phyloP scores from a whole-genome alignment of 2,888 invertebrate genomes.

The Diaphora mendica region DNA sequence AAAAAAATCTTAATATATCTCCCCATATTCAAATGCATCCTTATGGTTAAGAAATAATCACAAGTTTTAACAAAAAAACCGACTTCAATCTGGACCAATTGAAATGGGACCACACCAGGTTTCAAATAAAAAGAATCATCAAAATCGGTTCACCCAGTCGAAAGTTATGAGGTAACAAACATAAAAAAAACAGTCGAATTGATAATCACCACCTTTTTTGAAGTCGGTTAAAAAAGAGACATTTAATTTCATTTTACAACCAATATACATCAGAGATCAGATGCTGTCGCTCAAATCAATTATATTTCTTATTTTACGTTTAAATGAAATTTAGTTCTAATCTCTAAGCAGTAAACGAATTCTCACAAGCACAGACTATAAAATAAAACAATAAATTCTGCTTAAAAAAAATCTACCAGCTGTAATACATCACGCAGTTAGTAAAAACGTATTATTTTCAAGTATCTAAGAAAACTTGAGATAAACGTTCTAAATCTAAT shows the following conservation, averaged over 20 bases:
- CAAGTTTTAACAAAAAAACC: too few relatives aligned
- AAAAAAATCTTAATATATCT: not conserved
- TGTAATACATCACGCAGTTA: slow-evolving; percentile 27
- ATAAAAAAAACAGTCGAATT: too few relatives aligned
- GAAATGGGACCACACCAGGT: too few relatives aligned
- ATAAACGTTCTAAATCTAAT: slow-evolving; percentile 64
- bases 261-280: not conserved
- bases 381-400: slow-evolving; percentile 21
- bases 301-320: not conserved
- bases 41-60: too few relatives aligned
- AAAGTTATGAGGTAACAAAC: too few relatives aligned
- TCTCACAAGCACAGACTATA: not conserved
- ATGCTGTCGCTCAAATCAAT: not conserved
- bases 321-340: not conserved
- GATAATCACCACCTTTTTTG: too few relatives aligned
- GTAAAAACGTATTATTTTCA: slow-evolving; percentile 43
- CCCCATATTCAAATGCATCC: not conserved
- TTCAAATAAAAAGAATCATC: too few relatives aligned
- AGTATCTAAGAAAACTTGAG: slow-evolving; percentile 58
- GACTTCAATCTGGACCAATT: too few relatives aligned
- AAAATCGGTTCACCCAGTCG: too few relatives aligned
- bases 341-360: not conserved
- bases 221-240: not conserved
- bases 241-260: not conserved
- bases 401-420: slow-evolving; percentile 18